Conservation (phyloP, 2,797 vertebrate genomes). For the Acanthis flammea region DNA sequence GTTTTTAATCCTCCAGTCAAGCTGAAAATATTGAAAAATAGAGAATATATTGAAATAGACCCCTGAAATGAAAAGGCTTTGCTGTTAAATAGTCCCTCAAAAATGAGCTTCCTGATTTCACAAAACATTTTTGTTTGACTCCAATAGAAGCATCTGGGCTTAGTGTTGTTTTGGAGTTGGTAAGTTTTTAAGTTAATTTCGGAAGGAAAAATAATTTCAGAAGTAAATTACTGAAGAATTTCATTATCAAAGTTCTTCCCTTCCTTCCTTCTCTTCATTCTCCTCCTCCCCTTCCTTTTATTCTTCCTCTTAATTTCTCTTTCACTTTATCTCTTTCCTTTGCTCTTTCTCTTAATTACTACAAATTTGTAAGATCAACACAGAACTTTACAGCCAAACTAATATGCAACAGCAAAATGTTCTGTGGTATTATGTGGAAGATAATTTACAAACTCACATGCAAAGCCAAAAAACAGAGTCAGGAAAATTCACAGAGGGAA, state of each 20-base stretch:
- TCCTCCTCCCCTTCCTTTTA: neutral
- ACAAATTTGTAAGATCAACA: neutral
- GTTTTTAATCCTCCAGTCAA: neutral
- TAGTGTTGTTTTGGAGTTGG: neutral
- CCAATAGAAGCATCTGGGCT: neutral
- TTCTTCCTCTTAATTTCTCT: neutral
- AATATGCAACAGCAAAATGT: neutral
- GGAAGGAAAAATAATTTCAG: neutral
- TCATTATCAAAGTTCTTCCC: neutral
- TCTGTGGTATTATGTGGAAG: neutral
- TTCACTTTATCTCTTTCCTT: neutral
- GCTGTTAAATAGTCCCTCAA: neutral
- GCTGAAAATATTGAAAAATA: neutral
- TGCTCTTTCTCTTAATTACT: neutral
- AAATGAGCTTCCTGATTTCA: constrained; percentile 3
- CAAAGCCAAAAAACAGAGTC: neutral
- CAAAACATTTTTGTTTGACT: neutral
- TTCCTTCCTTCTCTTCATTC: neutral
- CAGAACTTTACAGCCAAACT: neutral
- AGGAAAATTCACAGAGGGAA: neutral
- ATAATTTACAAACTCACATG: neutral
- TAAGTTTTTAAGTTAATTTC: neutral
- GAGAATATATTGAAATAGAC: neutral
- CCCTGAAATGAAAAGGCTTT: neutral
- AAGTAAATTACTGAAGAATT: neutral